Base-by-base conservation (phyloP, 2,113 vertebrate genomes). In the Crotalus helleri region DNA sequence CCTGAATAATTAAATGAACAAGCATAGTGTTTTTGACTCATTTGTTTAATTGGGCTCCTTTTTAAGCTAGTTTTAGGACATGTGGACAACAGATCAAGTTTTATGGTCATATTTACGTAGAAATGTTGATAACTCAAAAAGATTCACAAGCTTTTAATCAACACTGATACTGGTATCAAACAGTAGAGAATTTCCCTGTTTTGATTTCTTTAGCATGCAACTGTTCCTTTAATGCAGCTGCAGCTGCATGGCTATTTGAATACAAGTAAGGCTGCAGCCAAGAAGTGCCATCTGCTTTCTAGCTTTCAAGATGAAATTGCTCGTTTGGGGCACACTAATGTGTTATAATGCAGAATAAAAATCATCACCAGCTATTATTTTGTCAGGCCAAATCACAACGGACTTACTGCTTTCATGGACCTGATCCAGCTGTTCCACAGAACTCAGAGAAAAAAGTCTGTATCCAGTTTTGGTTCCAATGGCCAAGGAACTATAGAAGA, bases 321-420 rank as follows among this genome's bases (percentile, higher is more conserved):
- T 93, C 51, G 12, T 81, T 90, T 5, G 1, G 85, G 93, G 91
- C 64, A 89, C 57, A 15, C 7, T 19, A 94, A 55, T 57, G 44
- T 2, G 44, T 39, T 23, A 10, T 6, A 58, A 87, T 1, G 26
- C 3, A 59, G 39, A 94, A 89, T 92, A 12, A 92, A 57, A 46
- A 5, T 61, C 51, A 39, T 54, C 49, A 86, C 59, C 5, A 2
- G 59, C 49, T 39, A 24, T 5, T 86, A 39, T 21, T 91, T 46
- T 87, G n/a, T 55, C 3, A 1, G 24, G 64, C 59, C 0, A 7
- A 89, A 93, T 92, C 54, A 92, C 58, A 64, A n/a, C 81, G 90
- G 33, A 98, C 99, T 99, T 95, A 99, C 99, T 98, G 96, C 98
- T 99, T 97, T 99, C 98, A 2, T 99, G 98, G 97, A 99, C 98